Base-by-base conservation (phyloP, 2,797 vertebrate species). In the Alosa sapidissima region DNA sequence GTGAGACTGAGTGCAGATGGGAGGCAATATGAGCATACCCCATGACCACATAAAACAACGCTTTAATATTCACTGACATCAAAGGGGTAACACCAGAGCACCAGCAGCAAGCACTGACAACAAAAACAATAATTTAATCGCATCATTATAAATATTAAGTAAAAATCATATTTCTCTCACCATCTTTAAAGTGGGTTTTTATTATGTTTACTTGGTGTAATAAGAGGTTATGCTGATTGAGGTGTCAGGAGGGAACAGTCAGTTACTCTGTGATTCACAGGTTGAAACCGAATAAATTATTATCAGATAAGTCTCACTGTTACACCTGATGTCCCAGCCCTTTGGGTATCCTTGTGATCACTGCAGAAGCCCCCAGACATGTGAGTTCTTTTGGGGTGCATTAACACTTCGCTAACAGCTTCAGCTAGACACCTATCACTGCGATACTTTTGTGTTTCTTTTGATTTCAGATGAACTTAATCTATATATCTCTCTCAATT, bases 21-120 rank as follows among this genome's bases (percentile, higher is more conserved):
- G 89, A 90, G 89, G 91, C 93, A 91, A 93, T 93, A 92, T 92
- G 92, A 93, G 93, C 92, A 90, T 86, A 93, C 89, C 91, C 90
- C 88, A 91, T 81, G 90, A 95, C 95, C 95, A 96, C 95, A 96
- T 96, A 93, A 96, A 95, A 96, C 93, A 88, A 85, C 90, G 90
- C 93, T 95, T 95, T 95, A 94, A 94, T 93, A 93, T 94, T 90
- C 58, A 85, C 84, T 90, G 84, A 94, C 95, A 95, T 96, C 95
- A 96, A 96, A 96, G 93, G 85, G 83, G 84, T 86, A 89, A 84
- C 86, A 89, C 45, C 47, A 89, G 89, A 94, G 91, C 91, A 91
- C 87, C 91, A 92, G 90, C 87, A 93, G 92, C 89, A 91, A 91
- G 87, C 86, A 84, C 91, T 87, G 87, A 90, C 87, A 91, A 91